Evolutionary conservation across 2,797 vertebrate genomes (phyloP).

Genomic region (Picus viridis): DNA sequence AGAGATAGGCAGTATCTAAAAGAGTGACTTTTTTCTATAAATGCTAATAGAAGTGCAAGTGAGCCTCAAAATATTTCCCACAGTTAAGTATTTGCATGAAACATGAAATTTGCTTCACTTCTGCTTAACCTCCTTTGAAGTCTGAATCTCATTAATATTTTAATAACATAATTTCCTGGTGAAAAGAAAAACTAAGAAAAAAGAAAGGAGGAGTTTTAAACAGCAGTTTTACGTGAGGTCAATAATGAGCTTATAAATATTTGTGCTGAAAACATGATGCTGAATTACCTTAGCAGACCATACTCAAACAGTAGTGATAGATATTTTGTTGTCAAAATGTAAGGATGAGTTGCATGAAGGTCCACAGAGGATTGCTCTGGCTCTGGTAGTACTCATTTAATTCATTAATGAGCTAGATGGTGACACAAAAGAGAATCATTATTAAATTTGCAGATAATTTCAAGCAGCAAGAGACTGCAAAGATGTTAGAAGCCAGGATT

Average conservation of each 20-base stretch:
- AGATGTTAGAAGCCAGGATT: background rate
- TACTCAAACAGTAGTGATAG: background rate
- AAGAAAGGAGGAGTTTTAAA: background rate
- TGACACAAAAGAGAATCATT: conserved; percentile 14
- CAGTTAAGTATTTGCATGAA: background rate
- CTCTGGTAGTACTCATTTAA: conserved; percentile 1
- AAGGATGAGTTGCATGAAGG: background rate
- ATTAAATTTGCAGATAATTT: conserved; percentile 40
- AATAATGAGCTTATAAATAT: background rate
- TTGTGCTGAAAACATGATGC: background rate
- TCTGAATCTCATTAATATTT: background rate
- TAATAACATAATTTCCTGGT: background rate
- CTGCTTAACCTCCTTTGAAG: background rate
- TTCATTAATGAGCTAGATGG: background rate
- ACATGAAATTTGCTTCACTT: background rate
- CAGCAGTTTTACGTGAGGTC: background rate
- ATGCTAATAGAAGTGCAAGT: background rate
- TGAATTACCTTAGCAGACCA: background rate
- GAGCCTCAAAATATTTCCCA: background rate
- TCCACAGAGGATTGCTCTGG: background rate
- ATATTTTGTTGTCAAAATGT: background rate
- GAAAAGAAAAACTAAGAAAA: background rate
- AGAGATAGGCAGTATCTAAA: background rate
- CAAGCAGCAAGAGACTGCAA: conserved; percentile 10
- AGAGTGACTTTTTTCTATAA: background rate